phyloP scores from a whole-genome alignment of 2,797 vertebrate genomes.

The Rousettus madagascariensis region DNA sequence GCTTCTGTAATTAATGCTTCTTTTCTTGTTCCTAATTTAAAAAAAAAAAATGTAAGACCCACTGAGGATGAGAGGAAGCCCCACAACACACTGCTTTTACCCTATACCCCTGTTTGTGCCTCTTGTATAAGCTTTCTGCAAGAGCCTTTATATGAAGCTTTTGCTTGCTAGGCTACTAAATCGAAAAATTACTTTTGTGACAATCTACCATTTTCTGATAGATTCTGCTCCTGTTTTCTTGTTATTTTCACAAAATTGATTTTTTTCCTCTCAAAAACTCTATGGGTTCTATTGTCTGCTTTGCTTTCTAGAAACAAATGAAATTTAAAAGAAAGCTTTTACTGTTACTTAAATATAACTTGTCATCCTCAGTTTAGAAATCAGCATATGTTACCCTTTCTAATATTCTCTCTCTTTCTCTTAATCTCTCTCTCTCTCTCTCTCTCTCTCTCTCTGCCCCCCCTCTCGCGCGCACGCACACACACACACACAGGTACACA shows the following conservation, averaged over 20 bases:
- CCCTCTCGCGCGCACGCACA: background rate
- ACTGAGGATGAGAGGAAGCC: background rate
- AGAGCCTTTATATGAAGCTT: background rate
- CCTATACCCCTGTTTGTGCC: background rate
- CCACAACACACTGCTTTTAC: background rate
- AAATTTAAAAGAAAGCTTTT: constrained; percentile 6
- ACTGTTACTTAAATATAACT: background rate
- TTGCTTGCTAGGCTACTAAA: background rate
- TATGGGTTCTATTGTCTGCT: background rate
- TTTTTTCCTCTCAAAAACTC: background rate
- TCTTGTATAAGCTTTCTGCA: background rate
- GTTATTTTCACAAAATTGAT: background rate
- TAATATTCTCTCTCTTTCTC: background rate
- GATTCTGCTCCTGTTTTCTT: background rate
- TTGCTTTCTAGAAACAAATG: constrained; percentile 41
- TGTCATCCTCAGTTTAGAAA: constrained; percentile 26
- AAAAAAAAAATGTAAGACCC: background rate
- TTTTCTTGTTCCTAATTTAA: background rate
- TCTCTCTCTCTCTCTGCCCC: fast-evolving
- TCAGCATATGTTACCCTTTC: background rate
- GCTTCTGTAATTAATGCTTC: background rate
- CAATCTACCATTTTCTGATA: background rate
- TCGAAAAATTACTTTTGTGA: background rate
- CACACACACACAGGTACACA: background rate
- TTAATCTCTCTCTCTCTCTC: background rate